Conservation (phyloP, 2,113 vertebrate genomes). For the Thunnus thynnus region DNA sequence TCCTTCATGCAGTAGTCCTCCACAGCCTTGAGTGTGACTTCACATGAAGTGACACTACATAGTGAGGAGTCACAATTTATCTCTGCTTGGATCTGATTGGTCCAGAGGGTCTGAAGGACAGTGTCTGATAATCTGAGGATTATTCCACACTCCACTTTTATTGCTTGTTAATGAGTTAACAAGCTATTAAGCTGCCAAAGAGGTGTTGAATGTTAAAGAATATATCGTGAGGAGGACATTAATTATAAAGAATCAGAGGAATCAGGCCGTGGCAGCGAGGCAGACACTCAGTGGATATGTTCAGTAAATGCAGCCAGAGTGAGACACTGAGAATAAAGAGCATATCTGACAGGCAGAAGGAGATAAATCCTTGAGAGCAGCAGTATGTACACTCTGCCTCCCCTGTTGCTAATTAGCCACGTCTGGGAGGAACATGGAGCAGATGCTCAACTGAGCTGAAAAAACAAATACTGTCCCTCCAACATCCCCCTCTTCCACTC, state of each 20-base stretch:
- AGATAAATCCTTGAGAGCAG: constrained; percentile 19
- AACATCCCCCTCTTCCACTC: background rate
- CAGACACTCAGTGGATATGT: background rate
- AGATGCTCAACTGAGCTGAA: constrained; percentile 34
- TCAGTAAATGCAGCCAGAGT: background rate
- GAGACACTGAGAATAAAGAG: background rate
- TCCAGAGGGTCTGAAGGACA: background rate
- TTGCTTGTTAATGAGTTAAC: background rate
- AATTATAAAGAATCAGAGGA: background rate
- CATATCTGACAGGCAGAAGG: constrained; percentile 6
- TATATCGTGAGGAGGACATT: background rate
- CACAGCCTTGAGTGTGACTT: constrained; percentile 13
- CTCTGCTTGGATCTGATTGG: background rate
- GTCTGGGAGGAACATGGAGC: constrained; percentile 27
- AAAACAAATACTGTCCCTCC: constrained; percentile 27
- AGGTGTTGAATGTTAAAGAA: background rate
- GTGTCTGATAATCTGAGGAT: no score
- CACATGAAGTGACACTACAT: constrained; percentile 6
- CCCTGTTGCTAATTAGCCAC: constrained; percentile 45
- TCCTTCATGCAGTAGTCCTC: background rate
- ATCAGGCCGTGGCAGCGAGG: background rate
- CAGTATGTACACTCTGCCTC: constrained; percentile 5
- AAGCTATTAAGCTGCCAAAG: background rate
- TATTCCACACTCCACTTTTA: background rate
- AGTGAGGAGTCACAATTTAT: background rate